Evolutionary conservation across 2,113 vertebrate species (phyloP), one percentile per base, ranked within the genome.

Genomic region (Nothobranchius kuhntae): DNA sequence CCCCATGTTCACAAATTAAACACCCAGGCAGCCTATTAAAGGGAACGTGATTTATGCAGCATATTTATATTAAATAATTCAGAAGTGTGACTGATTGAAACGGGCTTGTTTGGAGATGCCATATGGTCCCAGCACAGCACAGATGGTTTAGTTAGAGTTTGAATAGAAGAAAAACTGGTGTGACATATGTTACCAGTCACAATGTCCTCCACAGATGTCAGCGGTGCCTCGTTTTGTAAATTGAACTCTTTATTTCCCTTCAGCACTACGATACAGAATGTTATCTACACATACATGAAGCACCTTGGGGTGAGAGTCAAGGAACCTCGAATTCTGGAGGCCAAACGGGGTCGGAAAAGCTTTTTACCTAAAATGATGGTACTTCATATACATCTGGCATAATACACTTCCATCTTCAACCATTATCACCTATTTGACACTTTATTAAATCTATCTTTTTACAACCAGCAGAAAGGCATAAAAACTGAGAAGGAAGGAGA

Each of bases 311-410:
- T 97, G 60, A 95, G 93, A 90, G 95, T 96, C 13, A 97, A 97
- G 68, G 96, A 98, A 73, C 93, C 95, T 63, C 94, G 95, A 83
- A 94, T 89, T 84, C 88, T 98, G 81, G 96, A 98, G 83, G 95
- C 95, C 76, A 97, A 97, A 73, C 89, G 96, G 11, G 94, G 94
- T 77, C 88, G 95, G 1, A 97, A 96, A 59, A 95, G 93, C 46
- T 96, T 98, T 84, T 91, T 98, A 63, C 95, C 95, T 17, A 97
- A 96, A 81, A 98, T 96, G 70, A 98, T 96, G 94, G 96, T 97
- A 92, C 13, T 3, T 30, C 2, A 46, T 9, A 1, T 67, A 8
- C 9, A 2, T 70, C 36, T 60, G 47, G 0, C 2, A 0, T 15
- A 30, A 9, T 46, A 7, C 12, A 1, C 14, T 7, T 13, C 59